Evolutionary conservation across 2,113 vertebrate species (phyloP), one percentile per base, ranked within the genome.

Genomic region (Anolis carolinensis): DNA sequence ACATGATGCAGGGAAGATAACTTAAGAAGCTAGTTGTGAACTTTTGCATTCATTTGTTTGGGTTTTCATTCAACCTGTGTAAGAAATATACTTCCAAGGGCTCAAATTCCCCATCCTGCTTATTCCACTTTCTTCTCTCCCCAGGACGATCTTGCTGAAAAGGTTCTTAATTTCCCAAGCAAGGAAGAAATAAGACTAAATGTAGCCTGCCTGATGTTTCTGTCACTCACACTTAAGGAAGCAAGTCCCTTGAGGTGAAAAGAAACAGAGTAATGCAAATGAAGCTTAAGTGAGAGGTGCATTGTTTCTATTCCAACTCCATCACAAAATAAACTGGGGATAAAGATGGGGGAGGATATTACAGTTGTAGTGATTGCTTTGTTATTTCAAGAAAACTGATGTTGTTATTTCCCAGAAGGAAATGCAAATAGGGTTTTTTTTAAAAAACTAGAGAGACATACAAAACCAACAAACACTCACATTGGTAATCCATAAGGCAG

Each of bases 221-320:
- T 81, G 79, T 76, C 23, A 86, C 30, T 77, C 77, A 86, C 77
- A 30, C 65, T 86, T 71, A 63, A 77, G 30, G 50, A 63, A 79
- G 34, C 77, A 44, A 71, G 68, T 79, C 52, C 65, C 32, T 2
- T 39, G 76, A 23, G 27, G 27, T 44, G n/a, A 62, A 82, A n/a
- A 30, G 79, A 77, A 44, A 62, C 62, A 84, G 44, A 32, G 23
- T 44, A 68, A 84, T 84, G 74, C 63, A 78, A 55, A 36, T 48
- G 23, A 77, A 39, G 7, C 21, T 76, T 67, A 84, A 76, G 59
- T 81, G 36, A 81, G 36, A 67, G 36, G 30, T 11, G 36, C 39
- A 59, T 76, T 52, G 21, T 52, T 70, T 48, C 68, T 84, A 68
- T 34, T 50, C 52, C 68, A 16, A 32, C 11, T 67, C 44, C 20